Conservation (phyloP, 1,140 invertebrate genomes). For the Harpegnathos saltator region DNA sequence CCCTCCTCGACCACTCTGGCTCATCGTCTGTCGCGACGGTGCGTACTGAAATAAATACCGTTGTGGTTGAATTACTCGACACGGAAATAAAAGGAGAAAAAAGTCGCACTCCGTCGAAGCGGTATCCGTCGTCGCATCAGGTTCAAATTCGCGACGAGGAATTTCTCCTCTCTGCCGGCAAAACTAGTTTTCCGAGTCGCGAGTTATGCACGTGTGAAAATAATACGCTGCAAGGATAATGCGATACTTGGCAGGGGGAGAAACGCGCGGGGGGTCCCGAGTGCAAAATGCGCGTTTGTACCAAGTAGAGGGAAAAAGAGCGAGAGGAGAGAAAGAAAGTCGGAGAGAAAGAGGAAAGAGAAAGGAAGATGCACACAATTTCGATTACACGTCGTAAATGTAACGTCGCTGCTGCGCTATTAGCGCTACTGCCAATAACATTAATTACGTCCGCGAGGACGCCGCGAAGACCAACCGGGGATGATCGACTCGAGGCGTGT, state of each 20-base stretch:
- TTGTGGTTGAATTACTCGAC: constrained; percentile 38
- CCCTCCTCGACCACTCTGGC: no score
- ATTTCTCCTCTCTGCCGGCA: constrained; percentile 11
- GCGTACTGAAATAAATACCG: constrained; percentile 48
- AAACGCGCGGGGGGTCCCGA: not conserved
- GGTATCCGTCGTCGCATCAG: no score
- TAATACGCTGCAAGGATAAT: not conserved
- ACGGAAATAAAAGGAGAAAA: constrained; percentile 11
- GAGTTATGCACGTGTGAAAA: not conserved
- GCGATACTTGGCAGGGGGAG: not conserved
- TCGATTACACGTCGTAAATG: constrained; percentile 23
- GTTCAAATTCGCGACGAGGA: constrained; percentile 39
- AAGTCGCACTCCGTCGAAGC: no score
- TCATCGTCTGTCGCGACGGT: not conserved
- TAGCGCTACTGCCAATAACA: not conserved
- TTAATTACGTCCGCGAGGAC: constrained; percentile 35
- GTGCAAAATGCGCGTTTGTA: not conserved
- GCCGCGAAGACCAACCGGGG: constrained; percentile 13
- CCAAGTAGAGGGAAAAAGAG: not conserved
- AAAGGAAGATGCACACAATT: not conserved
- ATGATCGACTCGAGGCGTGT: constrained; percentile 26
- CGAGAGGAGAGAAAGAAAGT: no score
- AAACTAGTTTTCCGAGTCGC: no score
- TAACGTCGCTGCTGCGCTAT: constrained; percentile 23
- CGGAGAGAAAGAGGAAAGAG: not conserved